These are phyloP conservation scores for Tachypleus tridentatus DNA, from an alignment of 1,140 invertebrate genomes.

Conservation along the genomic window DNA sequence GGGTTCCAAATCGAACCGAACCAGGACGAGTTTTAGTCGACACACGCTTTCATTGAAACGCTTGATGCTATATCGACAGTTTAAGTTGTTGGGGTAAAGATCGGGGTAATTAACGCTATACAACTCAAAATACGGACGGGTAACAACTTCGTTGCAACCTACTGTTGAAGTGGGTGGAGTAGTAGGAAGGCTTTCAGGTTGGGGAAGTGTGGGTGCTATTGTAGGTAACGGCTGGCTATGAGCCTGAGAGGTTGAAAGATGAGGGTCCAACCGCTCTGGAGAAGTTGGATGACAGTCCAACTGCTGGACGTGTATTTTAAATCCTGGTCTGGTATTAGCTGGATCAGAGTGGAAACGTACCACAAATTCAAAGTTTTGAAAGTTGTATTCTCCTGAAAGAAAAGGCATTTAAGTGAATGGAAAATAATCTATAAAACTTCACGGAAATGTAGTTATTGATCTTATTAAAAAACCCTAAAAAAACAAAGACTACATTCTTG, in stretches of 20 bases:
- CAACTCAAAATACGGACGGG: constrained; percentile 13
- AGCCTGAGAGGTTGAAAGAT: neutral
- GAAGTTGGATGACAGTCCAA: constrained; percentile 19
- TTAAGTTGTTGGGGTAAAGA: constrained; percentile 17
- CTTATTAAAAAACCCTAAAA: no score
- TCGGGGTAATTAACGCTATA: constrained; percentile 19
- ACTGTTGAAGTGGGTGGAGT: neutral
- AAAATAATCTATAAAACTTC: no score
- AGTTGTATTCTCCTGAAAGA: no score
- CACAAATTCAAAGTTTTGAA: no score
- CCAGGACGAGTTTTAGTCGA: constrained; percentile 16
- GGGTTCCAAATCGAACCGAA: constrained; percentile 17
- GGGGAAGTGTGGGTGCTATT: neutral
- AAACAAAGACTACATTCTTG: no score
- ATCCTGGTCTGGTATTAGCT: constrained; percentile 20
- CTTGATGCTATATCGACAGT: constrained; percentile 18
- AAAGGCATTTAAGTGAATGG: no score
- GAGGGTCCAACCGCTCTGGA: neutral
- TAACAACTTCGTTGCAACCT: constrained; percentile 17
- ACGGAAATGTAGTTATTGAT: no score
- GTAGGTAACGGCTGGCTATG: neutral
- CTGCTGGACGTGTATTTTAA: constrained; percentile 23
- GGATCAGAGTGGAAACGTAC: constrained; percentile 22
- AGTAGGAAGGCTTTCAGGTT: neutral
- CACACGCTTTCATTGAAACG: constrained; percentile 16